Percentiles rank a stretch among this genome's conserved stretches.
phyloP scores from a whole-genome alignment of 1,140 invertebrate species.

The Elymnias hypermnestra region DNA sequence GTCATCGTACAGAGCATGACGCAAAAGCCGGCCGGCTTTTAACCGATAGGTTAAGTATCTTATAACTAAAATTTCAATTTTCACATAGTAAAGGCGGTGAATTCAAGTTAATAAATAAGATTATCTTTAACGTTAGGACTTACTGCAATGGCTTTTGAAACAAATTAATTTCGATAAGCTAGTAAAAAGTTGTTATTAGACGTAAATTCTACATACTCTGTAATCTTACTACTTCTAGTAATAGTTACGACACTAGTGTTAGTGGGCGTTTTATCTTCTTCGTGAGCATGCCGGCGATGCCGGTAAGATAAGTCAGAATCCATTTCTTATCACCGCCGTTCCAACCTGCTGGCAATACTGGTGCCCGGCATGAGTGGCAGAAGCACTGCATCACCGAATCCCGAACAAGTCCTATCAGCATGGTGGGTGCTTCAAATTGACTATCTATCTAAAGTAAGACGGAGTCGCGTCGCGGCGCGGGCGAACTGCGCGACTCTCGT shows the following conservation, averaged over 20 bases:
- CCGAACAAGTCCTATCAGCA: constrained; percentile 90
- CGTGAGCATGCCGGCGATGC: constrained; percentile 34
- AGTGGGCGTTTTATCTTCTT: constrained; percentile 36
- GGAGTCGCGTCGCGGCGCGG: constrained; percentile 64
- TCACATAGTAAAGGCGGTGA: too few relatives aligned
- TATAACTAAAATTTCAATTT: too few relatives aligned
- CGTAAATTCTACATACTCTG: too few relatives aligned
- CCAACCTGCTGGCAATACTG: constrained; percentile 83
- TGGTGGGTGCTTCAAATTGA: constrained; percentile 74
- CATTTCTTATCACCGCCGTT: constrained; percentile 8
- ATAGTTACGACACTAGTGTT: constrained; percentile 16
- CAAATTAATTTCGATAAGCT: too few relatives aligned
- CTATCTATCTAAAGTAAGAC: constrained; percentile 68
- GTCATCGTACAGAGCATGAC: background rate
- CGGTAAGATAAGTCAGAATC: constrained; percentile 16
- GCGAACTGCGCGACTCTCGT: constrained; percentile 69
- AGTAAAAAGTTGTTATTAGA: too few relatives aligned
- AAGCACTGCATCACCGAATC: constrained; percentile 93
- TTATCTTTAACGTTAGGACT: too few relatives aligned
- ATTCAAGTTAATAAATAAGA: too few relatives aligned
- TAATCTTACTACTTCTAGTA: too few relatives aligned
- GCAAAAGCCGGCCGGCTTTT: constrained; percentile 6
- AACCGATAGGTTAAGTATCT: background rate
- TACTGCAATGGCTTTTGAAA: too few relatives aligned
- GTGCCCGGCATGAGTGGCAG: constrained; percentile 91